Base-by-base conservation (phyloP, 2,797 vertebrate genomes). In the Limnodromus scolopaceus region DNA sequence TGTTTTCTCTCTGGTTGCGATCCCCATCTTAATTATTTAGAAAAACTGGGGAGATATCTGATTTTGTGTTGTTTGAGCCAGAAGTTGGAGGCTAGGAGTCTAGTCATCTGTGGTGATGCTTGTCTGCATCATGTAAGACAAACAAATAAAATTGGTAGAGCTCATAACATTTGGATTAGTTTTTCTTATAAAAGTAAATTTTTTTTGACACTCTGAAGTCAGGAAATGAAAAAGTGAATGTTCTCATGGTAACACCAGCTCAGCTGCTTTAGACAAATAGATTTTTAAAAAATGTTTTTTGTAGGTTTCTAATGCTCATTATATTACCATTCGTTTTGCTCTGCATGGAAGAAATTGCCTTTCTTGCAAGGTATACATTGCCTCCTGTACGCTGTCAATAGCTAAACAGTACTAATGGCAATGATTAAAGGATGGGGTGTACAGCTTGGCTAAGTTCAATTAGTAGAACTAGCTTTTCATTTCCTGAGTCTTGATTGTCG, bases 391-490 rank as follows among this genome's bases (percentile, higher is more conserved):
- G 6, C 30, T 83, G 84, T 86, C 92, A 92, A 72, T 57, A 94
- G 85, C 55, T 89, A 63, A 93, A 87, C 28, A 72, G 25, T 54
- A 39, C 34, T 92, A 64, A 70, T 60, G 84, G 48, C 53, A 85
- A 72, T 58, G 58, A 75, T 94, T 93, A 84, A 95, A 92, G 58
- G 66, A 92, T 90, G 61, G 39, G 48, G 82, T 93, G 38, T 83
- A 48, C 61, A 92, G 30, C 39, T 65, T 79, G 41, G 55, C 69
- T 66, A 68, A 92, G 64, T 90, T 93, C 84, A 90, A 76, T 94
- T 96, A 87, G 63, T 54, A 90, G 85, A 89, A 82, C 34, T 27
- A 53, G 71, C 14, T 75, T 95, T 94, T 92, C 32, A 92, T 95
- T 95, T 93, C 74, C 88, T 41, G 79, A 81, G 57, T 75, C 82